Percentiles rank a stretch among this genome's conserved stretches.
These are phyloP conservation scores for Oreonectes daqikongensis DNA, from an alignment of 2,797 vertebrate species.

Conservation along the genomic window DNA sequence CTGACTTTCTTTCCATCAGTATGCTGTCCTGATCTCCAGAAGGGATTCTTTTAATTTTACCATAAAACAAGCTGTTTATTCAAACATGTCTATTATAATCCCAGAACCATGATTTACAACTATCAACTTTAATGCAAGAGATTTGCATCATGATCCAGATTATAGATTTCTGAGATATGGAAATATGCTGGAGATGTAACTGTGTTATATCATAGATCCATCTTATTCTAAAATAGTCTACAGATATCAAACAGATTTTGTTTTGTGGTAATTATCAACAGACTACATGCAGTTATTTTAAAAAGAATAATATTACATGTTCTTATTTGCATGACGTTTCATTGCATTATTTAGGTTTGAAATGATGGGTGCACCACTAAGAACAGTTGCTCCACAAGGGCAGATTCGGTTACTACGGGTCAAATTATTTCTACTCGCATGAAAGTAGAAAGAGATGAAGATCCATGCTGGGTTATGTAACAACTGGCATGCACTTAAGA, in stretches of 20 bases:
- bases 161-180: neutral
- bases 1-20: conserved; percentile 23
- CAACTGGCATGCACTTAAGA: neutral
- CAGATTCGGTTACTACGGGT: conserved; percentile 55
- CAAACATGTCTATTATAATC: conserved; percentile 30
- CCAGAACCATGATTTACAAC: neutral
- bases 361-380: conserved; percentile 11
- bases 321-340: neutral
- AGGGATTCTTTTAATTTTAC: conserved; percentile 25
- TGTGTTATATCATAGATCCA: too few relatives aligned
- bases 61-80: conserved; percentile 25
- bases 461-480: conserved; percentile 10
- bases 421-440: conserved; percentile 61
- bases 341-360: conserved; percentile 21
- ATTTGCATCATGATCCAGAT: neutral
- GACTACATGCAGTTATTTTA: neutral
- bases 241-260: too few relatives aligned
- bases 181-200: neutral
- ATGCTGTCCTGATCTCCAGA: conserved; percentile 8
- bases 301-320: conserved; percentile 3
- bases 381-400: conserved; percentile 26
- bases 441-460: too few relatives aligned
- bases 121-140: neutral
- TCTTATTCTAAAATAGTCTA: too few relatives aligned
- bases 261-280: too few relatives aligned